A percentile compares a stretch with the other conserved stretches of the same genome.
These are phyloP conservation scores for Epinephelus fuscoguttatus DNA, from an alignment of 2,113 vertebrate species.

Conservation along the genomic window DNA sequence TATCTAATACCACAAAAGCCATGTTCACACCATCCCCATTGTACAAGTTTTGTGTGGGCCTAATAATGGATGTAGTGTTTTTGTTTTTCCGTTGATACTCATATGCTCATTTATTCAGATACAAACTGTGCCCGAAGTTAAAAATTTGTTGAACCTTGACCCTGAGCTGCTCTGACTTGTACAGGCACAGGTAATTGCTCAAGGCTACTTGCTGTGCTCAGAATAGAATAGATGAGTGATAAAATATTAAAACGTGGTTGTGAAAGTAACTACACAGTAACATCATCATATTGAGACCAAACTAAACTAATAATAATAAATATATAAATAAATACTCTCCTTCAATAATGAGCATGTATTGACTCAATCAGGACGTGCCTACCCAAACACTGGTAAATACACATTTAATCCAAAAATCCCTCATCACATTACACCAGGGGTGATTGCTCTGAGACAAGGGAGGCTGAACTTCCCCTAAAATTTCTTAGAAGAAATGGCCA, in stretches of 20 bases:
- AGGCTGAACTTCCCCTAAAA: too few species aligned
- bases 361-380: too few species aligned
- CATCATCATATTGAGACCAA: not conserved
- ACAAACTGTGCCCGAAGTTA: not conserved
- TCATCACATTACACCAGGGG: too few species aligned
- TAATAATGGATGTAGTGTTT: not conserved
- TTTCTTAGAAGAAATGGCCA: too few species aligned
- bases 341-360: too few species aligned
- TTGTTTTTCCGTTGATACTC: not conserved
- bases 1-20: not conserved
- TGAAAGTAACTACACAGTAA: not conserved
- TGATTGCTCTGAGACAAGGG: too few species aligned
- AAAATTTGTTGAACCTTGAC: slow-evolving; percentile 14
- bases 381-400: too few species aligned
- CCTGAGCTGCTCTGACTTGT: slow-evolving; percentile 13
- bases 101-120: not conserved
- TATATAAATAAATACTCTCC: too few species aligned
- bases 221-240: slow-evolving; percentile 1
- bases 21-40: not conserved
- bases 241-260: not conserved
- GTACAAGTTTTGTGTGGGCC: not conserved
- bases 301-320: not conserved
- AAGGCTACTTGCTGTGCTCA: not conserved
- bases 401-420: too few species aligned
- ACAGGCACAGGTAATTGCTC: not conserved